Conservation (phyloP, 1,140 invertebrate genomes). For the Heliothis subflexa region DNA sequence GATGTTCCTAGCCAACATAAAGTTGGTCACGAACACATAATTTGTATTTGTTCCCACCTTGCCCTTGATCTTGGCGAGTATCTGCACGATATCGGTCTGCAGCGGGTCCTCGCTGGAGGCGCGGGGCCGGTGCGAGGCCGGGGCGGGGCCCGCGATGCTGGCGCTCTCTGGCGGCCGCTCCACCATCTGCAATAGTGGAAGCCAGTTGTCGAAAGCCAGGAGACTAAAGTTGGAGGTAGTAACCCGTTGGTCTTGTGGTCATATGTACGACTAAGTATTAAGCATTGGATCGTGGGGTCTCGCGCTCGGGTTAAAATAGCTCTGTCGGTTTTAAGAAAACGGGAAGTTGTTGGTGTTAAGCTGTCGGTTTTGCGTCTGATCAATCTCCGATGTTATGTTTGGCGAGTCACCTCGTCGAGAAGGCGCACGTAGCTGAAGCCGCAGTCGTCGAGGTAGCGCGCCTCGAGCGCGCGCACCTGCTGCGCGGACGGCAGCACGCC, state of each 20-base stretch:
- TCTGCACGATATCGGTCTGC: slow-evolving; percentile 89
- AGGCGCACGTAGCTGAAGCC: slow-evolving; percentile 90
- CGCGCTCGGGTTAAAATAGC: no score
- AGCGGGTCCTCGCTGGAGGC: slow-evolving; percentile 85
- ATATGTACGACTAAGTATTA: no score
- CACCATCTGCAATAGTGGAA: slow-evolving; percentile 60
- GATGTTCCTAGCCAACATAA: no score
- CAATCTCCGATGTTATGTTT: no score
- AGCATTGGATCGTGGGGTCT: no score
- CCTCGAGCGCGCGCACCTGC: slow-evolving; percentile 89
- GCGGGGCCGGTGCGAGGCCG: slow-evolving; percentile 85
- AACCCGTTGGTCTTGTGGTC: no score
- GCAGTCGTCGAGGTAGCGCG: slow-evolving; percentile 89
- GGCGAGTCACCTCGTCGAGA: slow-evolving; percentile 85
- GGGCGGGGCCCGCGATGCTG: slow-evolving; percentile 85
- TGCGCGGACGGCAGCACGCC: slow-evolving; percentile 88
- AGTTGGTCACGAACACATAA: not conserved
- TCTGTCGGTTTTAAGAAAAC: no score
- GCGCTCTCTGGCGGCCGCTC: slow-evolving; percentile 74
- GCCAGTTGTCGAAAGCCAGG: not conserved
- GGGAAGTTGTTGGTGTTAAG: no score
- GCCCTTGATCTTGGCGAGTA: slow-evolving; percentile 91
- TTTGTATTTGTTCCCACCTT: slow-evolving; percentile 72
- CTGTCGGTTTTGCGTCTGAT: no score
- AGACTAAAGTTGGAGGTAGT: no score